Percentiles rank a stretch among this genome's conserved stretches.
Evolutionary conservation across 2,888 invertebrate genomes (phyloP).

Genomic region (Pyrocoelia pectoralis): DNA sequence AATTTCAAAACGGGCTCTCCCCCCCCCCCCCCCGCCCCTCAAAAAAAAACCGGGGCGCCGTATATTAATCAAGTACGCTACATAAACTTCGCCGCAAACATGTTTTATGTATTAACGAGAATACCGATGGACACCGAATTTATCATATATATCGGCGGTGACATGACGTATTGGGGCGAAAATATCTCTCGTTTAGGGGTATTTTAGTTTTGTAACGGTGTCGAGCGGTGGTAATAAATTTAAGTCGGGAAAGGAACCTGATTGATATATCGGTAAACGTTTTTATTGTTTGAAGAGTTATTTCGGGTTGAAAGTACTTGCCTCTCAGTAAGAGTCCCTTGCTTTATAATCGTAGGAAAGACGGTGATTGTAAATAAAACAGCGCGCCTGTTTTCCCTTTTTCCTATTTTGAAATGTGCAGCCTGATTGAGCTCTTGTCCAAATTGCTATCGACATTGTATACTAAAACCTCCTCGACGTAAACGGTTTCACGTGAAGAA

Average conservation of each 20-base stretch:
- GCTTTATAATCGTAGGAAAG: too few species aligned
- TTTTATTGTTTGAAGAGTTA: neutral
- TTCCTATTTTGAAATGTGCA: too few species aligned
- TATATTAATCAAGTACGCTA: slow-evolving; percentile 9
- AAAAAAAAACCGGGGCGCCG: neutral
- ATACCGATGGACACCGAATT: slow-evolving; percentile 1
- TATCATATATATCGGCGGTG: slow-evolving; percentile 5
- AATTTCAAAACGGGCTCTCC: neutral
- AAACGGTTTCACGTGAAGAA: too few species aligned
- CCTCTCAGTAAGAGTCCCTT: neutral
- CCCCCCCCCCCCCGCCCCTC: neutral
- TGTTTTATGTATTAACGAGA: slow-evolving; percentile 8
- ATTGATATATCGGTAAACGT: neutral
- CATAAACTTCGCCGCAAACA: slow-evolving; percentile 1
- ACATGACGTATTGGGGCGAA: neutral
- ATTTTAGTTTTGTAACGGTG: neutral
- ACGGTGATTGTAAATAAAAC: too few species aligned
- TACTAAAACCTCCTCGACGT: too few species aligned
- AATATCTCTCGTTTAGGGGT: neutral
- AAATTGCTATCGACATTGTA: too few species aligned
- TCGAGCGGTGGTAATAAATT: neutral
- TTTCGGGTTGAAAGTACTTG: neutral
- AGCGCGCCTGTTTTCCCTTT: too few species aligned
- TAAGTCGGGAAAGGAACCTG: neutral
- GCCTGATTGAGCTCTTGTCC: too few species aligned